Conservation (phyloP, 1,140 invertebrate species). For the Dufourea novaeangliae region DNA sequence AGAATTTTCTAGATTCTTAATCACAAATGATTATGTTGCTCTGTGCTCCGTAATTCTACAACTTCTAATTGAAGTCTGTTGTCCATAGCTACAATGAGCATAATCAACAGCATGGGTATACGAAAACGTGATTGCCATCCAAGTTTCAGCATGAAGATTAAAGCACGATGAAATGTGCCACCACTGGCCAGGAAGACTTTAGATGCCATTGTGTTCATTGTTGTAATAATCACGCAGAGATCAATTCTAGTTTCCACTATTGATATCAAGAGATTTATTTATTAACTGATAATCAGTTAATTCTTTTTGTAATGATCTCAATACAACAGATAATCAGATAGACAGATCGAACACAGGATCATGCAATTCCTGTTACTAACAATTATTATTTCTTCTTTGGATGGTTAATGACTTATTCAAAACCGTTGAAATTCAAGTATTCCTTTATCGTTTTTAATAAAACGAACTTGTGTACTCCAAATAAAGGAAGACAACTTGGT, state of each 20-base stretch:
- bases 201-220: conserved; percentile 65
- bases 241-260: not conserved
- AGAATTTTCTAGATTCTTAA: not conserved
- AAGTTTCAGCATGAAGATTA: conserved; percentile 83
- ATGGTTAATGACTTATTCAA: not conserved
- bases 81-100: conserved; percentile 83
- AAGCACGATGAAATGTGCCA: conserved; percentile 72
- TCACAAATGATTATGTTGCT: conserved; percentile 52
- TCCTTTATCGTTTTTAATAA: not conserved
- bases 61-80: conserved; percentile 83
- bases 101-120: conserved; percentile 83
- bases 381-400: not conserved
- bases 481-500: not conserved
- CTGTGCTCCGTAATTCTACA: conserved; percentile 60
- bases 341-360: not conserved
- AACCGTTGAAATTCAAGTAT: not conserved
- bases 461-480: not conserved
- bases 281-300: not conserved
- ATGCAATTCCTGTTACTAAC: not conserved
- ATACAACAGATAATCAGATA: not conserved
- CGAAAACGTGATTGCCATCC: conserved; percentile 84
- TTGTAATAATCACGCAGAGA: not conserved
- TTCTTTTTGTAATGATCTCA: not conserved
- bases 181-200: conserved; percentile 71
- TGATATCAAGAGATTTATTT: not conserved